phyloP scores from a whole-genome alignment of 2,888 invertebrate species.

The Apodemia duryi region DNA sequence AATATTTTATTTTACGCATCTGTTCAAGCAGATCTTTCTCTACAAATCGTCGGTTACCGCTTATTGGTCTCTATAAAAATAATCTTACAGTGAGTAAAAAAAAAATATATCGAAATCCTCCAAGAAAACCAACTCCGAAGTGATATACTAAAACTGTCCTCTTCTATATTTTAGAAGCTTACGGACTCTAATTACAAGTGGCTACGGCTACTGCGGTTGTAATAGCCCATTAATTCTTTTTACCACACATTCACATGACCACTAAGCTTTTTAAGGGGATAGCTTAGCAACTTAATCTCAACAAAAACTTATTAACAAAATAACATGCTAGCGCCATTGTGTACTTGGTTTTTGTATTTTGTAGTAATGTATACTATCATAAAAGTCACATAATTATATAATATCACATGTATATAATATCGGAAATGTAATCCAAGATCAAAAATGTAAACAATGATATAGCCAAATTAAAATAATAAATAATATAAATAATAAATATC shows the following conservation, averaged over 20 bases:
- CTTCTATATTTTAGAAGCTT: conserved; percentile 3
- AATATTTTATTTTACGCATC: no score
- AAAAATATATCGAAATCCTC: neutral
- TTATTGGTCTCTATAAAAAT: neutral
- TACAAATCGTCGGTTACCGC: no score
- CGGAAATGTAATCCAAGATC: no score
- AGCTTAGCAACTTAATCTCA: neutral
- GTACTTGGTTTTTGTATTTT: no score
- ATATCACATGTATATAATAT: no score
- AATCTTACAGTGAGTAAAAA: neutral
- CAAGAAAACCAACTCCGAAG: neutral
- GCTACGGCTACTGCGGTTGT: conserved; percentile 4
- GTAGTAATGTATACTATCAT: no score
- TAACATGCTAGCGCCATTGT: no score
- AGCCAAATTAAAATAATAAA: no score
- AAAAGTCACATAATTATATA: no score
- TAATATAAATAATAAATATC: no score
- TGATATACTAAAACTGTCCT: conserved; percentile 1
- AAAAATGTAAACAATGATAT: no score
- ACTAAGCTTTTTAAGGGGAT: conserved; percentile 4
- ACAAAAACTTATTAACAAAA: neutral
- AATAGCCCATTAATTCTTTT: conserved; percentile 14
- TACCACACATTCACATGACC: conserved; percentile 14
- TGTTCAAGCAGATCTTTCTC: no score
- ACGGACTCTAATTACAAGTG: conserved; percentile 10